phyloP scores from a whole-genome alignment of 2,888 invertebrate genomes.

The Chloromyia formosa region DNA sequence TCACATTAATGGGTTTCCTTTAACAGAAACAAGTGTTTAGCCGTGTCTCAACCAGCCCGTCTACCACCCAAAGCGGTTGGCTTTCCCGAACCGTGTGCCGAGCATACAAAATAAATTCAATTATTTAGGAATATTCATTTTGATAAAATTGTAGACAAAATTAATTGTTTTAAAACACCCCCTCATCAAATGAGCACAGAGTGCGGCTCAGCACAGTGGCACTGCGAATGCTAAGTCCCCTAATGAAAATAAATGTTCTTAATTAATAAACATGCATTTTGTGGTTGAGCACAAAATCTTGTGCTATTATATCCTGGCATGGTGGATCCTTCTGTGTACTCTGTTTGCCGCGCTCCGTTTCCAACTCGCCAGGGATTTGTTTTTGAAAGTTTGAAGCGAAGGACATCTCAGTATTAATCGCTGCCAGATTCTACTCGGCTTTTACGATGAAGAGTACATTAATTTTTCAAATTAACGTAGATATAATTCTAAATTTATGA shows the following conservation, averaged over 20 bases:
- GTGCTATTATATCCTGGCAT: neutral
- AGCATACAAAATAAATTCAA: constrained; percentile 54
- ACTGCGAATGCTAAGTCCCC: constrained; percentile 56
- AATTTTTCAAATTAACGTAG: constrained; percentile 21
- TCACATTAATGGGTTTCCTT: constrained; percentile 47
- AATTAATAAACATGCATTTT: constrained; percentile 65
- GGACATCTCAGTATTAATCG: constrained; percentile 5
- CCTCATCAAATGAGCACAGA: constrained; percentile 45
- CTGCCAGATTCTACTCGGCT: constrained; percentile 3
- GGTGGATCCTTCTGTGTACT: neutral
- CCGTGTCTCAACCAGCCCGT: constrained; percentile 39
- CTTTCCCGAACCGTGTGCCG: constrained; percentile 51
- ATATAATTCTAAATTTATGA: neutral
- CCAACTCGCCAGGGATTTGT: constrained; percentile 17
- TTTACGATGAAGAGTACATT: constrained; percentile 16
- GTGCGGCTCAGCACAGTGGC: neutral
- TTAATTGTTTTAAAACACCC: constrained; percentile 50
- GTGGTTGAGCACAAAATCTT: constrained; percentile 54
- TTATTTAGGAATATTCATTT: constrained; percentile 51
- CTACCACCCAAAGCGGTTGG: neutral
- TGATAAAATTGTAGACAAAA: constrained; percentile 50
- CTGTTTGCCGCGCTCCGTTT: neutral
- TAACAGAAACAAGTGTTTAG: constrained; percentile 51
- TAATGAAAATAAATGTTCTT: constrained; percentile 65
- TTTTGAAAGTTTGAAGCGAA: neutral